Conservation (phyloP, 1,140 invertebrate genomes). For the Cydia amplana region DNA sequence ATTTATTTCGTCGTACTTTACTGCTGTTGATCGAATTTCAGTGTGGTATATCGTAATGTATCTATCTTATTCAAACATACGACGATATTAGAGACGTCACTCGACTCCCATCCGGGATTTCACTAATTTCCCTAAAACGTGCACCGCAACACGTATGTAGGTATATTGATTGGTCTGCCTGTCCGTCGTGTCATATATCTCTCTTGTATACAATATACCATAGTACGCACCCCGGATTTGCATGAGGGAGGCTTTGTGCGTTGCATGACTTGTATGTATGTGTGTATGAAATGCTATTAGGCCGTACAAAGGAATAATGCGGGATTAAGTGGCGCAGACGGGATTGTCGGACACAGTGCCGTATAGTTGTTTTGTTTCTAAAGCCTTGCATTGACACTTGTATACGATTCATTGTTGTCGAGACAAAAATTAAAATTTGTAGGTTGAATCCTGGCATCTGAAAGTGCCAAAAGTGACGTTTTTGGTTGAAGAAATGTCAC, state of each 20-base stretch:
- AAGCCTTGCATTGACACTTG: not conserved
- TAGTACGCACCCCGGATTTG: conserved; percentile 17
- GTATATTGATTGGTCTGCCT: conserved; percentile 26
- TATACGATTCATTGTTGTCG: not conserved
- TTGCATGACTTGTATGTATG: not conserved
- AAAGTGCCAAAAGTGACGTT: no score
- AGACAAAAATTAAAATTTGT: not conserved
- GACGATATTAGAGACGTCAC: not conserved
- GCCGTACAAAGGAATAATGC: conserved; percentile 31
- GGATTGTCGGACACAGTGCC: not conserved
- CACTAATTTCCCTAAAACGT: not conserved
- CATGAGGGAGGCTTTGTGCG: conserved; percentile 3
- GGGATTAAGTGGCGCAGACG: conserved; percentile 16
- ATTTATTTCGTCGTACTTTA: no score
- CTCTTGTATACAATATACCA: not conserved
- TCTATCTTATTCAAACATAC: not conserved
- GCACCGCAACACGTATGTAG: not conserved
- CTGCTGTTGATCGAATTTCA: no score
- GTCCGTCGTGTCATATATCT: conserved; percentile 18
- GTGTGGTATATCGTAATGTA: no score
- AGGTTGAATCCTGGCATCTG: no score
- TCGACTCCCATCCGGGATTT: not conserved
- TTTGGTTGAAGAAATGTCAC: no score
- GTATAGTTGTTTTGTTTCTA: not conserved
- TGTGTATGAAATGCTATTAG: conserved; percentile 24